Evolutionary conservation across 2,113 vertebrate genomes (phyloP), one percentile per base, ranked within the genome.

Genomic region (Aviceda subcristata): DNA sequence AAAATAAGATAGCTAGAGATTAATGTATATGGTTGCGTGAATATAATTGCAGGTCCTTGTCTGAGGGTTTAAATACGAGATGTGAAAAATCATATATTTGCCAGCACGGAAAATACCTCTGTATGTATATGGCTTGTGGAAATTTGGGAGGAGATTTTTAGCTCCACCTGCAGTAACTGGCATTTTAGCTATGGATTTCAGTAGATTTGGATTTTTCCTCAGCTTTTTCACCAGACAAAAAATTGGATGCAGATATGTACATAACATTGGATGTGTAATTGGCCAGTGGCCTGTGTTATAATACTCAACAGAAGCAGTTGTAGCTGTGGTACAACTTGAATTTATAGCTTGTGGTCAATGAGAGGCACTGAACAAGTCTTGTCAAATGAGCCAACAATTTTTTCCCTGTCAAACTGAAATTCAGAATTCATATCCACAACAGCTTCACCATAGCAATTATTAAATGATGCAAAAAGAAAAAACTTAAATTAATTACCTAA

Each of bases 101-200:
- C 91, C 94, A 96, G 80, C 39, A 60, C 7, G 59, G 91, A 97
- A 97, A 97, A 94, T 94, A 91, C 48, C 30, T 89, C 84, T 60
- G 86, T 75, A 41, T 8, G 16, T 15, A 36, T 36, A 24, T 7
- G 34, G 75, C 20, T 21, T 62, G 38, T 83, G 76, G 75, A 88
- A 87, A 79, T 51, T 30, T 74, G 34, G 46, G 53, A 77, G 46
- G 45, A 73, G 48, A 75, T 60, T 80, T 94, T 92, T 68, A 94
- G 32, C 67, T 90, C 48, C 29, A 59, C 59, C 69, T 67, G 51
- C 34, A 81, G 38, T 60, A 55, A 78, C 16, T 81, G 60, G 56
- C 71, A 95, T 93, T 93, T 88, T 64, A 82, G 38, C 62, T 36
- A 29, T 27, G n/a, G 12, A 38, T 46, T 88, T 93, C 53, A 67